Base-by-base conservation (phyloP, 2,888 invertebrate genomes). In the Rapana venosa region DNA sequence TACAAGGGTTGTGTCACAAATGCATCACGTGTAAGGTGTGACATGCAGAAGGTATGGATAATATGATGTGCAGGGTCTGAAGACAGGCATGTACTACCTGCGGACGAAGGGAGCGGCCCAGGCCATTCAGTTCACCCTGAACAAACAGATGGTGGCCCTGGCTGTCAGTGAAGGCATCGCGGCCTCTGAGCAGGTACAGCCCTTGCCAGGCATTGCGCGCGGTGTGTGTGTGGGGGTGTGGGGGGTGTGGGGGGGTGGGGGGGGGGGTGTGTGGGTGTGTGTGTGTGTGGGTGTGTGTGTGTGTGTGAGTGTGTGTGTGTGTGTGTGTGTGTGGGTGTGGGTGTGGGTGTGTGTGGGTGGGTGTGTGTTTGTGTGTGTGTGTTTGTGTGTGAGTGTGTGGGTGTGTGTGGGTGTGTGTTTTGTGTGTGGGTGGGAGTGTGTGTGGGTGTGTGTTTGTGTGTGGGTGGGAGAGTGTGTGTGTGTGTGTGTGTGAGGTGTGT, bases 81-180 rank as follows among this genome's bases (percentile, higher is more conserved):
- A 99, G 97, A 99, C 99, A 1, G 99, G 99, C 88, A 99, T 99
- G 99, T 99, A 99, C 96, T 99, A 99, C 97, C 97, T 99, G 92
- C 97, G 99, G 87, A 99, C 99, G 0, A 99, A 99, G 95, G 98
- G 99, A 15, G 99, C 99, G 0, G 98, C 98, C 0, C 98, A 98
- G 96, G 98, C 99, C 8, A 98, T 99, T 93, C 99, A 99, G 96
- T 99, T 99, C 96, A 99, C 99, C 0, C 99, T 99, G 0, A 99
- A 99, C 96, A 99, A 99, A 83, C 22, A 83, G 47, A 6, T 11
- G 20, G 22, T 83, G 81, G 81, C 15, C 99, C 96, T 99, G 99
- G 96, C 86, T 1, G 26, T 66, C 22, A 58, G 20, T 35, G 17
- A 35, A 1, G 66, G 61, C 20, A 81, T 36, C 17, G 4, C 22